Conservation (phyloP, 2,113 vertebrate genomes). For the Indicator indicator region DNA sequence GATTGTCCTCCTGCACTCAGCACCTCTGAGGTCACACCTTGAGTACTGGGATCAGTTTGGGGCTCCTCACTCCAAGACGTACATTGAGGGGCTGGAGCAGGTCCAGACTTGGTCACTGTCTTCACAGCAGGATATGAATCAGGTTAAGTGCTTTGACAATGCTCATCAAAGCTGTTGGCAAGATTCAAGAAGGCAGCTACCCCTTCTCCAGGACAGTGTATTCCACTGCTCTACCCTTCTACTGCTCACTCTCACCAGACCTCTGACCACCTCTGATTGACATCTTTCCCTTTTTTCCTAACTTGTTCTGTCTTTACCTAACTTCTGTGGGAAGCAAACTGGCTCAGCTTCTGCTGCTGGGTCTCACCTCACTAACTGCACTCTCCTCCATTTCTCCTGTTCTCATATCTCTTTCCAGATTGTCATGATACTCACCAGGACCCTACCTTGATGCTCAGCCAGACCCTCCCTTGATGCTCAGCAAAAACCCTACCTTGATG, state of each 20-base stretch:
- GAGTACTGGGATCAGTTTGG: too few species aligned
- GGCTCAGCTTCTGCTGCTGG: not conserved
- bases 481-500: too few species aligned
- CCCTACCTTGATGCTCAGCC: too few species aligned
- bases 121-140: not conserved
- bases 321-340: accelerated
- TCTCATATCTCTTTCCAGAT: not conserved
- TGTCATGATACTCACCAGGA: not conserved
- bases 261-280: not conserved
- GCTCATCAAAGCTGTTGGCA: not conserved
- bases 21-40: too few species aligned
- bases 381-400: not conserved
- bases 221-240: not conserved
- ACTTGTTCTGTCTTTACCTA: not conserved
- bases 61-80: too few species aligned
- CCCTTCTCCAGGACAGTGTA: not conserved
- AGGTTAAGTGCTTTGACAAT: not conserved
- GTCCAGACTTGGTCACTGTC: not conserved
- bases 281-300: not conserved
- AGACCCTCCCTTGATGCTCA: too few species aligned
- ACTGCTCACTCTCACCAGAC: not conserved
- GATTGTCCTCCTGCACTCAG: too few species aligned
- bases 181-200: not conserved
- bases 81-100: too few species aligned
- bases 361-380: not conserved